A percentile compares a stretch with the other conserved stretches of the same genome.
Evolutionary conservation across 1,140 invertebrate genomes (phyloP).

Genomic region (Diprion similis): DNA sequence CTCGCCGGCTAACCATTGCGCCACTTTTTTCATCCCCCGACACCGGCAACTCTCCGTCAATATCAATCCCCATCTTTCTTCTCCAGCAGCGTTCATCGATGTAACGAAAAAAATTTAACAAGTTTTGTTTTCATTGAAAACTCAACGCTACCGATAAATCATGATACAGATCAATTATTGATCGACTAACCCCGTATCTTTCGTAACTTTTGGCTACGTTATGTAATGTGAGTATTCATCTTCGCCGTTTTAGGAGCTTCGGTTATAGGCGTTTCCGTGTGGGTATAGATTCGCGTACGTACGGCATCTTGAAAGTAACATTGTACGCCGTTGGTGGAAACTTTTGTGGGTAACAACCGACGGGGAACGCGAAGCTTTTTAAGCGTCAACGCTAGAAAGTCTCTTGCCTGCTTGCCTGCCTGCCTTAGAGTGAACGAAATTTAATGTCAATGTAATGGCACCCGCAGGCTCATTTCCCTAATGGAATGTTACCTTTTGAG

Average conservation of each 20-base stretch:
- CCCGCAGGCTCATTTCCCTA: slow-evolving; percentile 37
- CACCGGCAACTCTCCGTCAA: too few species aligned
- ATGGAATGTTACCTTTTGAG: slow-evolving; percentile 36
- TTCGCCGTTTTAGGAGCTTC: neutral
- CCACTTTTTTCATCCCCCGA: neutral
- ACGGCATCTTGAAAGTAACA: neutral
- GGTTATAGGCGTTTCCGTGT: neutral
- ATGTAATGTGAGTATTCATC: neutral
- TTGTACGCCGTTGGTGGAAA: neutral
- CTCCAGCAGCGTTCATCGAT: too few species aligned
- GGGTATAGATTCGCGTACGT: neutral
- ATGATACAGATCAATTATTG: too few species aligned
- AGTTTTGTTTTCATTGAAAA: too few species aligned
- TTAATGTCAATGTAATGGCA: slow-evolving; percentile 26
- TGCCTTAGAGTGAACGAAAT: slow-evolving; percentile 32
- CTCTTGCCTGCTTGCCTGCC: neutral
- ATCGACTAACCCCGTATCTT: too few species aligned
- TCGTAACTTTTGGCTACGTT: too few species aligned
- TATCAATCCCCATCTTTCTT: too few species aligned
- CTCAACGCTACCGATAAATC: too few species aligned
- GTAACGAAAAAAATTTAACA: too few species aligned
- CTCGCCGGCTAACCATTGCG: neutral
- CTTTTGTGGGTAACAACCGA: neutral
- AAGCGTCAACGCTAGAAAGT: neutral
- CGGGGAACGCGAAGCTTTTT: neutral